Evolutionary conservation across 2,113 vertebrate species (phyloP), one percentile per base, ranked within the genome.

Genomic region (Acrocephalus arundinaceus): DNA sequence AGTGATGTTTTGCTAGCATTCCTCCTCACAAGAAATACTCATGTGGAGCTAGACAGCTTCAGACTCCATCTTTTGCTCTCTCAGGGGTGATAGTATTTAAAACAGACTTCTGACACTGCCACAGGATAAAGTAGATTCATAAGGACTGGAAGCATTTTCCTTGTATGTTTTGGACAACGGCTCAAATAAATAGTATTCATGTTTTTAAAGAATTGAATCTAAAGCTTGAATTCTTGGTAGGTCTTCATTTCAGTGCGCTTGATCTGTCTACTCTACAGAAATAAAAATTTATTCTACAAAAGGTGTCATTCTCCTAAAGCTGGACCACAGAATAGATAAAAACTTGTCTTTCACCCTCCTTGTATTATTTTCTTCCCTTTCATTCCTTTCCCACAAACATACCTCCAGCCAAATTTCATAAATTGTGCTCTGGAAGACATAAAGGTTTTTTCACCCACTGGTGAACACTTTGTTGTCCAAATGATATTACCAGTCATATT

Each of bases 1-100:
- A 67, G 11, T 0, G 0, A 59, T 66, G 17, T 16, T 90, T 88
- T 74, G 9, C 30, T 43, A 55, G 5, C 18, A 48, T 9, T 48
- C 14, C 33, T 83, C 6, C n/a, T 54, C 16, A 43, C 1, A 3
- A 59, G 48, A 70, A 78, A 39, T 31, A 20, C 8, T 67, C 6
- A 4, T 27, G 49, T 51, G 14, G 8, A 57, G 22, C 30, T 55
- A 19, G 15, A 45, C 65, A 84, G 23, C 21, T 68, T 62, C 52
- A 75, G 27, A 58, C 6, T 61, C 19, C 22, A 18, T 10, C 7
- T 33, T 78, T 75, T 82, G 45, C 22, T 71, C 9, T 46, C 48
- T 77, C 22, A 63, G 22, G 13, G 55, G 15, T 25, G 35, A 31
- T 8, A 46, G 15, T 15, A 80, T 31, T 90, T 88, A 49, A 39